Base-by-base conservation (phyloP, 2,113 vertebrate genomes). In the Rostratula benghalensis region DNA sequence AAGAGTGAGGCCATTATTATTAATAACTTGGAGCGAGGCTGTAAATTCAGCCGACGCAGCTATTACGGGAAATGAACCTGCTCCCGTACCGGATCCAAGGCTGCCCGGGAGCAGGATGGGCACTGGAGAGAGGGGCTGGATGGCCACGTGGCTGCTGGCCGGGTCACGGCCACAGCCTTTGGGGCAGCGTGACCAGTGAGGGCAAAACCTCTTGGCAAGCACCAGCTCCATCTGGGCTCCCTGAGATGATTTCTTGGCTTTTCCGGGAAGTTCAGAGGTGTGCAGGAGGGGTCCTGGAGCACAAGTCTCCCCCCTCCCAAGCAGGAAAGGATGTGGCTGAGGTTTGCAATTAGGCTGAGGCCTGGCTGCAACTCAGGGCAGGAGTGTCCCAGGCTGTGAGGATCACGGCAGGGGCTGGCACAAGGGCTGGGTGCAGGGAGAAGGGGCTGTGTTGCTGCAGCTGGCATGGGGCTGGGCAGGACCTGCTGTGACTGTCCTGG, bases 1-100 rank as follows among this genome's bases (percentile, higher is more conserved):
- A 93, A 84, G 86, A 92, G 94, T 7, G 80, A 92, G 83, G 90
- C 93, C 82, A 87, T 97, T 95, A 94, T 95, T 96, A 92, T 94
- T 95, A 96, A 95, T 93, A 96, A 94, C 95, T 90, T 5, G 1
- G 74, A 96, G 94, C 25, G 0, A 82, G 70, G 96, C 95, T 94
- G 88, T 95, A 96, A 94, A 95, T 95, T 84, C 92, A 91, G 89
- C 90, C 59, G 54, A 73, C 92, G 65, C 61, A 82, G 89, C 89
- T 90, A 46, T 89, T 77, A 70, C 0, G 71, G 91, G 95, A 94
- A 94, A 83, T 33, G 89, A 94, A 87, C n/a, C 92, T 35, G 89
- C 39, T 94, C 80, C 73, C 0, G 14, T 31, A 86, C 76, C 0
- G 21, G 70, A 41, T 77, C 53, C 46, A 6, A 69, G 78, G 68